Percentiles rank a stretch among this genome's conserved stretches.
phyloP scores from a whole-genome alignment of 2,113 vertebrate species.

The Beaufortia kweichowensis region DNA sequence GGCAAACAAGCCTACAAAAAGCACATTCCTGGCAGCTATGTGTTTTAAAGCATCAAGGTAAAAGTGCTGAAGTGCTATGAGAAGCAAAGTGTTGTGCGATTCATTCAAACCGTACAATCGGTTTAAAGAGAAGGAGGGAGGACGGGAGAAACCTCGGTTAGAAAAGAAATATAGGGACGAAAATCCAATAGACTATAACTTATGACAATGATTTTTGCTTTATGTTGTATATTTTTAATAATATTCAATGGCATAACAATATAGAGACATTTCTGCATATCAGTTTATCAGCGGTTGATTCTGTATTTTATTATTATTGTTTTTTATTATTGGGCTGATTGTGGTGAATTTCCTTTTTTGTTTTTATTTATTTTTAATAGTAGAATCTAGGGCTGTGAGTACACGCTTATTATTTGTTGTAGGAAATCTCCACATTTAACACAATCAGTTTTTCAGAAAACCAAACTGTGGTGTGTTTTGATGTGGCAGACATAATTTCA shows the following conservation, averaged over 20 bases:
- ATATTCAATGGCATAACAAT: neutral
- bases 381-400: no score
- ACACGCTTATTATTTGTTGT: no score
- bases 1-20: constrained; percentile 24
- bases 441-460: no score
- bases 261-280: neutral
- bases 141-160: neutral
- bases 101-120: neutral
- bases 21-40: constrained; percentile 27
- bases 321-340: neutral
- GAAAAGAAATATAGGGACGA: neutral
- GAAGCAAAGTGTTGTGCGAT: neutral
- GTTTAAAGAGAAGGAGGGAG: constrained; percentile 3
- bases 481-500: no score
- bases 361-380: no score
- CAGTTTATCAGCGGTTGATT: neutral
- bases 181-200: neutral
- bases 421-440: no score
- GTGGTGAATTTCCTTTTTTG: neutral
- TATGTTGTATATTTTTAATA: neutral
- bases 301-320: neutral
- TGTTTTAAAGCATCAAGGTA: constrained; percentile 22
- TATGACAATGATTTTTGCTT: neutral
- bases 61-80: constrained; percentile 3
- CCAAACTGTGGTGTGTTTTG: no score